Percentiles rank a stretch among this genome's conserved stretches.
Conservation (phyloP, 2,888 invertebrate species). For the Lithophane ornitopus region DNA sequence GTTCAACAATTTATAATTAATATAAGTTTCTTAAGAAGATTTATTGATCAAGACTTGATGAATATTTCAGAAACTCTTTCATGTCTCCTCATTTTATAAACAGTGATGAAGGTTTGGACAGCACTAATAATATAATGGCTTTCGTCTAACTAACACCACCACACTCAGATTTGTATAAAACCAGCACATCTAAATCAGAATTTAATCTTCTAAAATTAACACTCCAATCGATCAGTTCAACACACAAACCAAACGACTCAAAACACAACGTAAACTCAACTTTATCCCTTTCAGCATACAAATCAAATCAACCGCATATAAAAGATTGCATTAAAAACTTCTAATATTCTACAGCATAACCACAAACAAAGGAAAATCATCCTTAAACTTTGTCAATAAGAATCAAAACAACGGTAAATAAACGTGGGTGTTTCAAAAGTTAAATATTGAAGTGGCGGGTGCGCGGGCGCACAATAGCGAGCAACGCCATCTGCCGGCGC, state of each 20-base stretch:
- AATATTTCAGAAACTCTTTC: background rate
- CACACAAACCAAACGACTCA: conserved; percentile 10
- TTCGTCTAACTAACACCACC: conserved; percentile 10
- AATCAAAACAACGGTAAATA: conserved; percentile 38
- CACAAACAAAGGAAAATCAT: conserved; percentile 1
- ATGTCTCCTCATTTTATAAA: background rate
- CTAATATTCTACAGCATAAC: conserved; percentile 9
- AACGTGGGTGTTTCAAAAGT: conserved; percentile 45
- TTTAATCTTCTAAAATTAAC: conserved; percentile 61
- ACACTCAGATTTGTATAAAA: conserved; percentile 32
- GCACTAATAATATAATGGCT: background rate
- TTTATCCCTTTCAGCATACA: conserved; percentile 1
- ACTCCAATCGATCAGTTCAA: conserved; percentile 59
- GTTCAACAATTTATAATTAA: background rate
- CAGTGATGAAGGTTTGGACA: conserved; percentile 2
- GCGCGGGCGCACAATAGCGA: conserved; percentile 69
- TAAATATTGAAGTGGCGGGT: conserved; percentile 63
- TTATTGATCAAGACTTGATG: background rate
- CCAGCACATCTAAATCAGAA: conserved; percentile 35
- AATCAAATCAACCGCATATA: conserved; percentile 34
- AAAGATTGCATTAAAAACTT: conserved; percentile 32
- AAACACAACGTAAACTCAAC: conserved; percentile 8
- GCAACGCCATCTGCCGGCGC: conserved; percentile 73
- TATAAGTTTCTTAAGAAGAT: background rate
- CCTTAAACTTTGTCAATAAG: conserved; percentile 1